phyloP scores from a whole-genome alignment of 1,140 invertebrate genomes.

The Lasioglossum baleicum region DNA sequence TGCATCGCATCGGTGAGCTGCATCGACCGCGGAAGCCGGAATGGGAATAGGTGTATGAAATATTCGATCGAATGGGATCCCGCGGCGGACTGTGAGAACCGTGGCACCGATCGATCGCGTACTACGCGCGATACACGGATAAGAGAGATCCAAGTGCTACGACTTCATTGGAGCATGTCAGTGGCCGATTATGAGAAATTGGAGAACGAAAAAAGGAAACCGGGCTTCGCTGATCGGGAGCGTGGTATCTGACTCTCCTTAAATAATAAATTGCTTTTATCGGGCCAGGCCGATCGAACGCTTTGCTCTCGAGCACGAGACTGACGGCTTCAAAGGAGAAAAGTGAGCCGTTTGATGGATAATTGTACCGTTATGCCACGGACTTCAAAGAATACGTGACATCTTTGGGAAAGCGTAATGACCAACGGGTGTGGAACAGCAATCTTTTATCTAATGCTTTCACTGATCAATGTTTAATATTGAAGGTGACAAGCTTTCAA shows the following conservation, averaged over 20 bases:
- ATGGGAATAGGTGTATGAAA: conserved; percentile 36
- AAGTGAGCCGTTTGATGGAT: neutral
- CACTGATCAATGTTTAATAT: too few species aligned
- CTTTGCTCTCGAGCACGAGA: neutral
- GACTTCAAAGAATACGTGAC: neutral
- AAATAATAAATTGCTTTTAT: conserved; percentile 45
- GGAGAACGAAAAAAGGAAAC: conserved; percentile 57
- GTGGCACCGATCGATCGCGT: conserved; percentile 40
- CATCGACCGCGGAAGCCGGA: conserved; percentile 23
- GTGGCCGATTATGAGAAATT: conserved; percentile 55
- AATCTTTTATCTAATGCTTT: too few species aligned
- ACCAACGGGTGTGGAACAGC: too few species aligned
- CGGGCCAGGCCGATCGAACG: conserved; percentile 12
- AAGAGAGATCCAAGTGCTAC: conserved; percentile 30
- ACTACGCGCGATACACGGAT: conserved; percentile 46
- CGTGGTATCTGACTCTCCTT: conserved; percentile 9
- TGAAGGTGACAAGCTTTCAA: too few species aligned
- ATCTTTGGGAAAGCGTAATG: neutral
- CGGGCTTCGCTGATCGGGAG: conserved; percentile 38
- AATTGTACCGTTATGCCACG: neutral
- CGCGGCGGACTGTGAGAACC: conserved; percentile 56
- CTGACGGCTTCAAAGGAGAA: neutral
- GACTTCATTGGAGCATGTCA: conserved; percentile 64
- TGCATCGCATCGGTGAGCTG: too few species aligned
- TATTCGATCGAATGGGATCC: conserved; percentile 52